phyloP scores from a whole-genome alignment of 2,113 vertebrate genomes.

The Anas platyrhynchos region DNA sequence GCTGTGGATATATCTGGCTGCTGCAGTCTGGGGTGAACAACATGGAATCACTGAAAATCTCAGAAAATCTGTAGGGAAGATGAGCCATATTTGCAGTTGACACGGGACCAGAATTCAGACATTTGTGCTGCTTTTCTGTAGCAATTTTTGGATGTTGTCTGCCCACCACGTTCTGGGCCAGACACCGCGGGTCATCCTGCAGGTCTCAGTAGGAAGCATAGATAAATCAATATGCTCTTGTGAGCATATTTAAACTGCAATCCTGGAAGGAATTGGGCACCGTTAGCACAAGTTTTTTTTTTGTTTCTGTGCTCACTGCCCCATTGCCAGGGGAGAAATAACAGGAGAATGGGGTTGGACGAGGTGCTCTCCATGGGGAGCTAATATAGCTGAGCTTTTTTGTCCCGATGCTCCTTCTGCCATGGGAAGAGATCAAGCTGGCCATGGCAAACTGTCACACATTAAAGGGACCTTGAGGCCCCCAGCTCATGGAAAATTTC shows the following conservation, averaged over 20 bases:
- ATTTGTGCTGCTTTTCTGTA: neutral
- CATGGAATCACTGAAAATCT: neutral
- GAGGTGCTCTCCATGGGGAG: neutral
- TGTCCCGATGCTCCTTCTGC: neutral
- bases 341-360: neutral
- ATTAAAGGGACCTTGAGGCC: rapidly evolving
- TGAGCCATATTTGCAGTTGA: neutral
- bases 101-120: neutral
- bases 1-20: neutral
- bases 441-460: rapidly evolving
- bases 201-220: neutral
- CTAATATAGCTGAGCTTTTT: neutral
- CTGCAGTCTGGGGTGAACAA: neutral
- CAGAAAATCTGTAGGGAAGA: neutral
- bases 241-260: neutral
- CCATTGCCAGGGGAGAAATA: neutral
- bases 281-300: neutral
- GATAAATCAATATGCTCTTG: neutral
- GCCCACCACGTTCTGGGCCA: neutral
- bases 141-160: neutral
- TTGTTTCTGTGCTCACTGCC: neutral
- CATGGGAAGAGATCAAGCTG: neutral
- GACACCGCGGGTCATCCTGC: neutral
- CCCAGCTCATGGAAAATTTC: neutral
- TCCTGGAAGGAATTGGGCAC: neutral